phyloP scores from a whole-genome alignment of 2,888 invertebrate species.

The Tromatobia lineatoria region DNA sequence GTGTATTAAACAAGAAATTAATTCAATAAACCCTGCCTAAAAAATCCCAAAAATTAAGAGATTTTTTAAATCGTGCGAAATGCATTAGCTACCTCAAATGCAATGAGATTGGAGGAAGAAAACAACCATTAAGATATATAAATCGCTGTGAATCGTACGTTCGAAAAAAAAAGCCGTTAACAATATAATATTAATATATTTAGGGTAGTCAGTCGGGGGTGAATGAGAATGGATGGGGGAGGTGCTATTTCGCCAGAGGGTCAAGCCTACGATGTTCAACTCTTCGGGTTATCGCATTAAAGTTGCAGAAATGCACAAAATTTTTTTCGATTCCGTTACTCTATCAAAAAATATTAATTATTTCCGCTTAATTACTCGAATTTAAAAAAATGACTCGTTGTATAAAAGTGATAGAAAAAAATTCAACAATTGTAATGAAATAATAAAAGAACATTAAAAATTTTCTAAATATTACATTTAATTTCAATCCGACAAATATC shows the following conservation, averaged over 20 bases:
- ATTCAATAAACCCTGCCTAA: no score
- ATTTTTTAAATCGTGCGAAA: no score
- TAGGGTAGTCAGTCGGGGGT: conserved; percentile 45
- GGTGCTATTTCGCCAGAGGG: conserved; percentile 55
- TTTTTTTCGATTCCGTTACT: neutral
- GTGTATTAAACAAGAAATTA: no score
- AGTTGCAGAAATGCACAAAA: conserved; percentile 39
- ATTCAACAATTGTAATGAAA: no score
- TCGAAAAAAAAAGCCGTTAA: conserved; percentile 59
- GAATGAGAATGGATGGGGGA: conserved; percentile 15
- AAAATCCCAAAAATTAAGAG: no score
- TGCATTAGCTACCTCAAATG: neutral
- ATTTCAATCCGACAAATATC: neutral
- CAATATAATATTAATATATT: conserved; percentile 58
- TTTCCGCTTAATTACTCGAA: neutral
- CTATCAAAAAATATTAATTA: neutral
- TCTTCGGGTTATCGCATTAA: conserved; percentile 30
- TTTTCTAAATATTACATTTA: neutral
- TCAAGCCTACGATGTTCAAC: conserved; percentile 45
- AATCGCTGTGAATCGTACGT: conserved; percentile 66
- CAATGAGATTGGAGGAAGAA: conserved; percentile 28
- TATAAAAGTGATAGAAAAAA: neutral
- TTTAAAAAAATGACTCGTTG: neutral
- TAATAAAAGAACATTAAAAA: no score
- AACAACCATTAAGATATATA: conserved; percentile 49